Evolutionary conservation across 2,113 vertebrate genomes (phyloP).

Genomic region (Corythornis cristatus): DNA sequence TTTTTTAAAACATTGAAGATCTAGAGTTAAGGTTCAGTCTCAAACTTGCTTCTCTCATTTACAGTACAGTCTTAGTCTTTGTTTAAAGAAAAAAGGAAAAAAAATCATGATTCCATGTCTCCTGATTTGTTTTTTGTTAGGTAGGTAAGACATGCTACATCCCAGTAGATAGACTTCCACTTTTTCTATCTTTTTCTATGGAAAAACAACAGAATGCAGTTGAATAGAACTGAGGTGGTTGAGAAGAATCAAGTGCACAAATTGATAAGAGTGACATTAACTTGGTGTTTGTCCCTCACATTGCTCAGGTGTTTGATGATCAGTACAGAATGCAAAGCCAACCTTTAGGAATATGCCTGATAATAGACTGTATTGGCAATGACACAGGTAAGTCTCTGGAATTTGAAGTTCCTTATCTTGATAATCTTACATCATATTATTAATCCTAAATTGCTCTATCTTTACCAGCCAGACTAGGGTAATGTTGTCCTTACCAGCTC

Average conservation of each 20-base stretch:
- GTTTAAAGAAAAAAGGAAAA: neutral
- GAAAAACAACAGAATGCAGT: neutral
- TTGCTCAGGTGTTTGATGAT: conserved; percentile 68
- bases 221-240: neutral
- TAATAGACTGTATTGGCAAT: conserved; percentile 91
- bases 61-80: neutral
- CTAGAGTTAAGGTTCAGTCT: neutral
- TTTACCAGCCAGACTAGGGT: too few relatives aligned
- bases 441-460: too few relatives aligned
- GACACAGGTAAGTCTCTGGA: conserved; percentile 81
- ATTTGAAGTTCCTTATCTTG: neutral
- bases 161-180: neutral
- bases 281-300: neutral
- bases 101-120: neutral
- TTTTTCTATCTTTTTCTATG: neutral
- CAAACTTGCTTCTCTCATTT: neutral
- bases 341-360: conserved; percentile 87
- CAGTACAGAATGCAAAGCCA: conserved; percentile 81
- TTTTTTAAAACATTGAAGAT: neutral
- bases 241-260: neutral
- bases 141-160: neutral
- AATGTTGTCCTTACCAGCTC: too few relatives aligned
- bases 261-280: neutral
- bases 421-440: neutral
- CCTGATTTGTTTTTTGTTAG: neutral